A percentile compares a stretch with the other conserved stretches of the same genome.
These are phyloP conservation scores for Chrysogorgia sp. DNA, from an alignment of 92 coral and sea anemone genomes.

Conservation along the genomic window DNA sequence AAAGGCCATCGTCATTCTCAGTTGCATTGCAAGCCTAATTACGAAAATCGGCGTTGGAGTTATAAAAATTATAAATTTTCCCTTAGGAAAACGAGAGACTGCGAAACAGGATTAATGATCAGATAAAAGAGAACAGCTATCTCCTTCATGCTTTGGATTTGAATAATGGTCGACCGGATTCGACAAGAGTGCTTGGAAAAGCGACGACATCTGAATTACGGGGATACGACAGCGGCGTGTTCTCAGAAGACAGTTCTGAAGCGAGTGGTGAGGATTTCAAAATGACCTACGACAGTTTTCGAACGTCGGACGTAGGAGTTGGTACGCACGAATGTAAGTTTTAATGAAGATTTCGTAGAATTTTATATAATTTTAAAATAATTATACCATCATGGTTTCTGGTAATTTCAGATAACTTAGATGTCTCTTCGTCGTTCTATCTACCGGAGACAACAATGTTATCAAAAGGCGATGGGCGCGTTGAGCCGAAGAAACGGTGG, in stretches of 20 bases:
- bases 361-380: background rate
- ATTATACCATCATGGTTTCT: too few species aligned
- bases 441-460: conserved; percentile 68
- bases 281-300: background rate
- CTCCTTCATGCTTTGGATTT: conserved; percentile 38
- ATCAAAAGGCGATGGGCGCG: conserved; percentile 74
- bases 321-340: background rate
- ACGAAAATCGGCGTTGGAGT: too few species aligned
- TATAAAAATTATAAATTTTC: too few species aligned
- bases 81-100: conserved; percentile 24
- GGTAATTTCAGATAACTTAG: conserved; percentile 1
- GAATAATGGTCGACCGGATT: background rate
- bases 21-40: too few species aligned
- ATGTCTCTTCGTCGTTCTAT: conserved; percentile 1
- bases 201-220: conserved; percentile 19
- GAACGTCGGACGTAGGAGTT: background rate
- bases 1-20: too few species aligned
- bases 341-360: background rate
- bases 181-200: background rate
- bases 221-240: conserved; percentile 29
- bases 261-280: conserved; percentile 5
- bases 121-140: conserved; percentile 24
- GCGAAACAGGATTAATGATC: conserved; percentile 2
- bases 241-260: conserved; percentile 24
- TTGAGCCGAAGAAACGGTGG: conserved; percentile 84